A percentile compares a stretch with the other conserved stretches of the same genome.
These are phyloP conservation scores for Hypena proboscidalis DNA, from an alignment of 2,888 invertebrate genomes.

Conservation along the genomic window DNA sequence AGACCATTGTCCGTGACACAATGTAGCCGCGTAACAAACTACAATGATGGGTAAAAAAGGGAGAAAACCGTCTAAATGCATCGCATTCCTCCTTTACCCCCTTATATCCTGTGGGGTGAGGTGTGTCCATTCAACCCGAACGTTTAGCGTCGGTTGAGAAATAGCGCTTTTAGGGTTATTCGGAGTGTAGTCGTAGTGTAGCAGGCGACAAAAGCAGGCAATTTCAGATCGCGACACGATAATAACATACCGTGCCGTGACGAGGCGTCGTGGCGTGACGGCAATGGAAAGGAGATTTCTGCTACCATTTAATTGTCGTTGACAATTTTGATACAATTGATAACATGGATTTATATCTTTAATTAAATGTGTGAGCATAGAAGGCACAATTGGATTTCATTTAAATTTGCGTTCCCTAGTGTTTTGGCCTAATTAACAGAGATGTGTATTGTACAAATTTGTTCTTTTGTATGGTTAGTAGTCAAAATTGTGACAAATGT, in stretches of 20 bases:
- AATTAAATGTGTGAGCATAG: no score
- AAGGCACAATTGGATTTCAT: no score
- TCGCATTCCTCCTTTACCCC: conserved; percentile 28
- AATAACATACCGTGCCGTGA: conserved; percentile 33
- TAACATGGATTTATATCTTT: no score
- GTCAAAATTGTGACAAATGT: no score
- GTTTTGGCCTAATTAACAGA: no score
- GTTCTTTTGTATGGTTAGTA: no score
- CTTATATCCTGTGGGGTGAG: conserved; percentile 17
- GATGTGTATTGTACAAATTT: no score
- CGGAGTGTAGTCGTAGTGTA: conserved; percentile 46
- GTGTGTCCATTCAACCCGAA: conserved; percentile 41
- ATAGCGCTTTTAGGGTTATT: conserved; percentile 49
- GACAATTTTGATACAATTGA: not conserved
- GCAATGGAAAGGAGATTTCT: conserved; percentile 1
- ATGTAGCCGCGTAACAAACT: conserved; percentile 43
- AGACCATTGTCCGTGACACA: conserved; percentile 41
- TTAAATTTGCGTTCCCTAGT: no score
- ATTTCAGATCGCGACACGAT: conserved; percentile 43
- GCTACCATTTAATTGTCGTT: conserved; percentile 1
- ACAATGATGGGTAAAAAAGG: conserved; percentile 37
- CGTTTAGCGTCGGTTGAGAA: conserved; percentile 50
- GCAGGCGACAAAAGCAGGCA: conserved; percentile 51
- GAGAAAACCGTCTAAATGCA: conserved; percentile 38
- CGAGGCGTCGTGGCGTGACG: conserved; percentile 9